Base-by-base conservation (phyloP, 2,113 vertebrate genomes). In the Tichodroma muraria region DNA sequence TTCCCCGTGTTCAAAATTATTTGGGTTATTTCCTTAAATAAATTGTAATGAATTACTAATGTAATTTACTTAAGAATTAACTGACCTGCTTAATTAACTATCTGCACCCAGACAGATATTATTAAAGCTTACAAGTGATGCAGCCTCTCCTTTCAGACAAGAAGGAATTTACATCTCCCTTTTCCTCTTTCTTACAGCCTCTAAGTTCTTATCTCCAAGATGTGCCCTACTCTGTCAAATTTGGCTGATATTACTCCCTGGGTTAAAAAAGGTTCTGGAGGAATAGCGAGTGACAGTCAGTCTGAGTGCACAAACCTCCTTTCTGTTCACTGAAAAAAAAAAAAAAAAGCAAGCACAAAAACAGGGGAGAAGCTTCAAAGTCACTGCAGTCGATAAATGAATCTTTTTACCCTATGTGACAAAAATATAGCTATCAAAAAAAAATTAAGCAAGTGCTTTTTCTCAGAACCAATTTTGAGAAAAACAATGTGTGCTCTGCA, bases 31-130 rank as follows among this genome's bases (percentile, higher is more conserved):
- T 84, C 42, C 47, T 54, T 61, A 33, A 38, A 54, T 28, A 71
- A 78, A 79, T 30, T 25, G 3, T 7, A 65, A 8, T 30, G 20
- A 89, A 40, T 75, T 81, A 35, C 49, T 68, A 23, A 70, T n/a
- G 50, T 9, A 76, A 85, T 37, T 66, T n/a, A 40, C 4, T n/a
- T 44, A 50, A 14, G 33, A 52, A 30, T 50, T 64, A 85, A 64
- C 16, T 0, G 0, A 60, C 50, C 50, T 4, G 2, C 64, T 40
- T 44, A 11, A n/a, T n/a, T n/a, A n/a, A n/a, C n/a, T n/a, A n/a
- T n/a, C n/a, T n/a, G n/a, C 15, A 84, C 7, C 47, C 64, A 61
- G 54, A 69, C 11, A 72, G 31, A 9, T 23, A 27, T 70, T 24
- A 76, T 15, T 44, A 24, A 82, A 72, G 37, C 35, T 78, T 52